These are phyloP conservation scores for Geodia barretti DNA, from an alignment of 37 sponge, comb jelly and placozoan genomes.

Conservation along the genomic window DNA sequence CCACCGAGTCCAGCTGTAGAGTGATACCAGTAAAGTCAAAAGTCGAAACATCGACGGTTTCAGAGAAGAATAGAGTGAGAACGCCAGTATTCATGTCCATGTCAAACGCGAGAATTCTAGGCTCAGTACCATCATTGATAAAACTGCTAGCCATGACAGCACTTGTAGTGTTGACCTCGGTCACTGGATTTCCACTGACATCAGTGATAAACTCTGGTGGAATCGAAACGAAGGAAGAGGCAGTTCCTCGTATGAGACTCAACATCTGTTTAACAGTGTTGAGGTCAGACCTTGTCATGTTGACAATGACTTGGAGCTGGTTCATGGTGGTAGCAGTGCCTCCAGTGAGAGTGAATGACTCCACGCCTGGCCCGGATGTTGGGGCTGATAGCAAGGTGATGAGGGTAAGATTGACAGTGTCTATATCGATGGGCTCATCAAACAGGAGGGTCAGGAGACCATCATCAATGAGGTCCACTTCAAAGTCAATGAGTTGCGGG, in stretches of 20 bases:
- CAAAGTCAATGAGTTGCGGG: constrained; percentile 64
- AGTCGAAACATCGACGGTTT: constrained; percentile 76
- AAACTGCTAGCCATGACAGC: constrained; percentile 59
- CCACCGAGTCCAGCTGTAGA: constrained; percentile 48
- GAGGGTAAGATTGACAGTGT: constrained; percentile 58
- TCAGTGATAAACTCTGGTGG: constrained; percentile 56
- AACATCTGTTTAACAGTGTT: constrained; percentile 76
- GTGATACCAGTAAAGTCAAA: constrained; percentile 70
- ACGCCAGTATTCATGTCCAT: constrained; percentile 78
- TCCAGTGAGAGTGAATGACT: constrained; percentile 72
- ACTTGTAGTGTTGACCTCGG: constrained; percentile 27
- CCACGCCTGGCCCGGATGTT: neutral
- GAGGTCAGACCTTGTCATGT: constrained; percentile 64
- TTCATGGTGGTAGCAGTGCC: constrained; percentile 54
- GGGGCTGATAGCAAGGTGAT: constrained; percentile 57
- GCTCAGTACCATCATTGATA: constrained; percentile 62
- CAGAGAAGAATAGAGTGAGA: constrained; percentile 85
- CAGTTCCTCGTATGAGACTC: constrained; percentile 39
- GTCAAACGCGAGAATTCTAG: constrained; percentile 59
- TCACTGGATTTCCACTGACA: constrained; percentile 62
- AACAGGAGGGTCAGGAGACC: constrained; percentile 62
- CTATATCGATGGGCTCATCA: constrained; percentile 85
- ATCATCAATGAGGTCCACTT: constrained; percentile 56
- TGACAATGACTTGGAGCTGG: constrained; percentile 52
- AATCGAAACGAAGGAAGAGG: constrained; percentile 58